Evolutionary conservation across 2,888 invertebrate genomes (phyloP).

Genomic region (Drosophila prostipennis): DNA sequence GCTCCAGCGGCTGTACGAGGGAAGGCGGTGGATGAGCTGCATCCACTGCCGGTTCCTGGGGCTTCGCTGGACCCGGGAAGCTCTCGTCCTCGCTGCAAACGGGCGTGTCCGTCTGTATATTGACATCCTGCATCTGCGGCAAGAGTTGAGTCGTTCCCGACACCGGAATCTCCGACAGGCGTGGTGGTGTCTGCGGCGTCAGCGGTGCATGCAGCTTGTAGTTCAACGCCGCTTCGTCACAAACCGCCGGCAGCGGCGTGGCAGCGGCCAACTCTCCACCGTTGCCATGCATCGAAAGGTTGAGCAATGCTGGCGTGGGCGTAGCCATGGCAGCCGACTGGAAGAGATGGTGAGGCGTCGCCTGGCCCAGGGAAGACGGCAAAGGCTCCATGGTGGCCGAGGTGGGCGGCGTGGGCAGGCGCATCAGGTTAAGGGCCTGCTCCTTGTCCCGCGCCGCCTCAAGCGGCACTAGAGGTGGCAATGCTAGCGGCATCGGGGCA

Average conservation of each 20-base stretch:
- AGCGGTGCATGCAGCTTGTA: conserved; percentile 65
- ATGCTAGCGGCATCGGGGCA: conserved; percentile 51
- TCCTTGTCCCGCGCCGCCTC: conserved; percentile 65
- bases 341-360: conserved; percentile 30
- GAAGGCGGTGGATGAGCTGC: background rate
- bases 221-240: conserved; percentile 63
- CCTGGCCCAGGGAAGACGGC: conserved; percentile 49
- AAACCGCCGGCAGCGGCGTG: conserved; percentile 41
- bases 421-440: conserved; percentile 80
- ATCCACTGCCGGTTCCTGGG: conserved; percentile 39
- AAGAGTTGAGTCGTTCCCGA: conserved; percentile 19
- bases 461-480: conserved; percentile 56
- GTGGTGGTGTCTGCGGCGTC: conserved; percentile 76
- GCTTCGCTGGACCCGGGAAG: conserved; percentile 45
- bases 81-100: conserved; percentile 87
- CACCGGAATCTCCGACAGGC: conserved; percentile 55
- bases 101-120: conserved; percentile 92
- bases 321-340: conserved; percentile 36
- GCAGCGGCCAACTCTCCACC: conserved; percentile 25
- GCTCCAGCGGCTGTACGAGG: conserved; percentile 71
- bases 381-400: conserved; percentile 78
- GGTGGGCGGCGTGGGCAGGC: conserved; percentile 79
- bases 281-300: conserved; percentile 67
- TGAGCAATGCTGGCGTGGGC: conserved; percentile 54
- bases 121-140: conserved; percentile 91